Percentiles rank a stretch among this genome's conserved stretches.
Evolutionary conservation across 2,888 invertebrate genomes (phyloP).

Genomic region (Thyatira batis): DNA sequence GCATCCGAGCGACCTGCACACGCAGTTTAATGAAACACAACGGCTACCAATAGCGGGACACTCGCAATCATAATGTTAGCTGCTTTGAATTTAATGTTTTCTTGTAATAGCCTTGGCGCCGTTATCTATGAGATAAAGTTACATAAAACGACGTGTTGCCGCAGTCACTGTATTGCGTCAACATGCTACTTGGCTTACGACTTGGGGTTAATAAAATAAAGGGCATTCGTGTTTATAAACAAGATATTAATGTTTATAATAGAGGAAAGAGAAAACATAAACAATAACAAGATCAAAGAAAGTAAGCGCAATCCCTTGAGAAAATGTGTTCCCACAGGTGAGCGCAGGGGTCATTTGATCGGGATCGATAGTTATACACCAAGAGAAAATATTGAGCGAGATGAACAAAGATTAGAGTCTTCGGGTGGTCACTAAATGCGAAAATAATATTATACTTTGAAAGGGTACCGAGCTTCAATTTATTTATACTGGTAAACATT

Average conservation of each 20-base stretch:
- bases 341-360: conserved; percentile 64
- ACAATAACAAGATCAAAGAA: conserved; percentile 21
- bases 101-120: conserved; percentile 38
- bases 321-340: conserved; percentile 55
- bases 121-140: conserved; percentile 37
- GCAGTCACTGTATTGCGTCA: background rate
- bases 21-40: conserved; percentile 47
- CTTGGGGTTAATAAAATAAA: too few relatives aligned
- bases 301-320: conserved; percentile 40
- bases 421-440: conserved; percentile 33
- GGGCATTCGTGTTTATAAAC: background rate
- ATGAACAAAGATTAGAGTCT: conserved; percentile 53
- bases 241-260: conserved; percentile 6
- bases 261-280: conserved; percentile 32
- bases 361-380: conserved; percentile 60
- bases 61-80: conserved; percentile 48
- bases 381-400: conserved; percentile 69
- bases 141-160: conserved; percentile 16
- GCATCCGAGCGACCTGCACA: conserved; percentile 36
- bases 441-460: conserved; percentile 28
- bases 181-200: too few relatives aligned
- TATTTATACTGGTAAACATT: conserved; percentile 12
- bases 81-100: conserved; percentile 49
- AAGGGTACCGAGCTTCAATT: conserved; percentile 9
- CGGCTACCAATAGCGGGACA: conserved; percentile 51